Conservation (phyloP, 2,888 invertebrate species). For the Prosapia bicincta region DNA sequence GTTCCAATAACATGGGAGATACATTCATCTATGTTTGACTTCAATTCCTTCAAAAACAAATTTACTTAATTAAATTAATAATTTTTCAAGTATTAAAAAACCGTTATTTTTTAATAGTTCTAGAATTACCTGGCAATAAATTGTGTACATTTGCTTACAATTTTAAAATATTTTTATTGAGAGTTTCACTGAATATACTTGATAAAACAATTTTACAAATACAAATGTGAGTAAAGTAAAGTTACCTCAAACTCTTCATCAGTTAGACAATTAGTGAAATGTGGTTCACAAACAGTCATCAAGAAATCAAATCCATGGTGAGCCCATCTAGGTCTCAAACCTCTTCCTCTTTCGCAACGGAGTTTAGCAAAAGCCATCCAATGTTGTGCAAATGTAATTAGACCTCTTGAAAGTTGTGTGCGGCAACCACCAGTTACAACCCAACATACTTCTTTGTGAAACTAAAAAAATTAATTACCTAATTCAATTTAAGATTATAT, state of each 20-base stretch:
- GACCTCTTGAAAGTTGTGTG: conserved; percentile 45
- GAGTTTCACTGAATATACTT: too few species aligned
- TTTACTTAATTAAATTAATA: neutral
- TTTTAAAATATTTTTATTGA: too few species aligned
- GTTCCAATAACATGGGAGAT: conserved; percentile 82
- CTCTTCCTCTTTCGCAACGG: conserved; percentile 78
- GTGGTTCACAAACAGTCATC: conserved; percentile 78
- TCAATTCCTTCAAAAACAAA: conserved; percentile 52
- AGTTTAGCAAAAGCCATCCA: conserved; percentile 90
- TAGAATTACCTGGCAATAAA: too few species aligned
- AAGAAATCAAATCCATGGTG: conserved; percentile 85
- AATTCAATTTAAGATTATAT: too few species aligned
- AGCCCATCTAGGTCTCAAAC: conserved; percentile 82
- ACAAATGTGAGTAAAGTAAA: neutral
- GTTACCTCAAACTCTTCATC: conserved; percentile 73
- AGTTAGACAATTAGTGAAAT: conserved; percentile 70
- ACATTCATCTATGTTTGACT: conserved; percentile 76
- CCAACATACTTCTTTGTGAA: conserved; percentile 69
- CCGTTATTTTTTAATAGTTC: too few species aligned
- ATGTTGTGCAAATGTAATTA: conserved; percentile 68
- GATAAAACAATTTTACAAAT: too few species aligned
- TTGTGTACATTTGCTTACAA: too few species aligned
- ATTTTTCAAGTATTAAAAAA: too few species aligned
- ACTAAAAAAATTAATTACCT: conserved; percentile 45
- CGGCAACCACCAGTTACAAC: conserved; percentile 51